Evolutionary conservation across 2,888 invertebrate genomes (phyloP).

Genomic region (Smittia aterrima): DNA sequence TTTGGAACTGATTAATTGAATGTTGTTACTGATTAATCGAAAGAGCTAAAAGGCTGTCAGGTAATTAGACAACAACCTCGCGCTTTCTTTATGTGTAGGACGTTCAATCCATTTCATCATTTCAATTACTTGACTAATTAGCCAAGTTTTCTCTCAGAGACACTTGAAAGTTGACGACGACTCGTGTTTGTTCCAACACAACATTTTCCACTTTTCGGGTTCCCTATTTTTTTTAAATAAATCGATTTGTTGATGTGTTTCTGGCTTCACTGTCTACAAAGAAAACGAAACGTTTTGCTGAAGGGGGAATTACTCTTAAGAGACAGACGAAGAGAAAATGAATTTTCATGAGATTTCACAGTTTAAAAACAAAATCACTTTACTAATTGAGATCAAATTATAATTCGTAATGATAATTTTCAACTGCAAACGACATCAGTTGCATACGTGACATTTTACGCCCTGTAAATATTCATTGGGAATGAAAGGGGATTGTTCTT

Average conservation of each 20-base stretch:
- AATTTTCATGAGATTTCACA: neutral
- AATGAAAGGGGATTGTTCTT: neutral
- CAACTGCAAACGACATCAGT: slow-evolving; percentile 1
- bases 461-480: slow-evolving; percentile 17
- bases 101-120: no score
- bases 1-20: slow-evolving; percentile 27
- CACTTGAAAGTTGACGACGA: no score
- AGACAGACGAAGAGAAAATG: neutral
- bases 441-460: slow-evolving; percentile 23
- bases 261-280: neutral
- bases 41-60: neutral
- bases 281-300: no score
- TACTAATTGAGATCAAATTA: slow-evolving; percentile 19
- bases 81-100: no score
- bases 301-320: neutral
- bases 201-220: neutral
- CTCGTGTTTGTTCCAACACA: no score
- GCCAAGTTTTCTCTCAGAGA: no score
- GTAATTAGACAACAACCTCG: no score
- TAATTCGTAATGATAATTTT: neutral
- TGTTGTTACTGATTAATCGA: slow-evolving; percentile 8
- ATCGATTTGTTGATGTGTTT: neutral
- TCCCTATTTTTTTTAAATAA: slow-evolving; percentile 8
- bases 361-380: neutral
- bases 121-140: no score